Conservation (phyloP, 1,140 invertebrate species). For the Anoplophora glabripennis region DNA sequence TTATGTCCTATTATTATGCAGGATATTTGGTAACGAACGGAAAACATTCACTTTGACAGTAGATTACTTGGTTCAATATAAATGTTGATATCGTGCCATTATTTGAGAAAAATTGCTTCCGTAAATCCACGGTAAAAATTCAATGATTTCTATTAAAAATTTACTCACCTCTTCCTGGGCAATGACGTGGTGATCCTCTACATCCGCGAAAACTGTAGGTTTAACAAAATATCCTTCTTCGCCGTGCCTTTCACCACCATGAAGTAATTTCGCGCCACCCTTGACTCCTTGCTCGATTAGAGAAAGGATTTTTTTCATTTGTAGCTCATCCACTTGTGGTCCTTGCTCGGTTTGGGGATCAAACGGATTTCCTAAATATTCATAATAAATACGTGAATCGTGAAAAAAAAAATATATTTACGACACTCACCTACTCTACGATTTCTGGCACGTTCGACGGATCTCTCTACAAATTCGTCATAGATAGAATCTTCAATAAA, state of each 20-base stretch:
- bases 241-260: slow-evolving; percentile 72
- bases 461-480: slow-evolving; percentile 89
- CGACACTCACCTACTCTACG: slow-evolving; percentile 65
- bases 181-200: slow-evolving; percentile 90
- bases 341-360: slow-evolving; percentile 80
- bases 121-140: no score
- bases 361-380: slow-evolving; percentile 70
- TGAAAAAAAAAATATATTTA: no score
- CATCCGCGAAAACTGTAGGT: slow-evolving; percentile 95
- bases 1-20: no score
- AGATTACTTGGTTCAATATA: no score
- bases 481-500: slow-evolving; percentile 93
- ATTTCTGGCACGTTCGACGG: slow-evolving; percentile 74
- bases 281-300: slow-evolving; percentile 83
- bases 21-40: no score
- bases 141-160: no score
- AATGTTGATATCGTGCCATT: no score
- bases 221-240: slow-evolving; percentile 86
- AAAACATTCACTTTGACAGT: no score
- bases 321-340: slow-evolving; percentile 88
- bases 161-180: slow-evolving; percentile 82
- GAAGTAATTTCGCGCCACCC: slow-evolving; percentile 83
- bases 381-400: not conserved
- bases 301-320: slow-evolving; percentile 80
- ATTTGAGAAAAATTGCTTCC: no score